Base-by-base conservation (phyloP, 2,113 vertebrate species). In the Centropus unirufus region DNA sequence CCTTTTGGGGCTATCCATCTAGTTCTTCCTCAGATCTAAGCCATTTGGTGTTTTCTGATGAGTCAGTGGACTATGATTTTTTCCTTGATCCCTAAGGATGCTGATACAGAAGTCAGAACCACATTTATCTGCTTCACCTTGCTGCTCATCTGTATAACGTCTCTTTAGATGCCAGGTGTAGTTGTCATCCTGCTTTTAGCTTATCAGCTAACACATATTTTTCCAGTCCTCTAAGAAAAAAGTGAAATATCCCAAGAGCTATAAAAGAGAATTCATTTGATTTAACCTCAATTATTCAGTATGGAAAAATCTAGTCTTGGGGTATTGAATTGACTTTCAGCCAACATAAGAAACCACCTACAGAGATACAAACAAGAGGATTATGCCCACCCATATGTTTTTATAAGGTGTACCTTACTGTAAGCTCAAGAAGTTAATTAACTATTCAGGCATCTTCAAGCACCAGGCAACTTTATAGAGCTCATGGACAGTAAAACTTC, bases 261-360 rank as follows among this genome's bases (percentile, higher is more conserved):
- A 17, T 73, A 84, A 89, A 61, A 39, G 19, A 87, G 9, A 11
- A n/a, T 24, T 26, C 5, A 58, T 34, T 84, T 75, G 54, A 82
- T 93, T 92, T 78, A 63, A 61, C 39, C 32, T 68, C 30, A 74
- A 9, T 85, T 95, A 78, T 92, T 95, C 76, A 82, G 10, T 47
- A 29, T 15, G 49, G 27, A 46, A 82, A 91, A 86, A 80, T 52
- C 34, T 90, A 57, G 79, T 84, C 52, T 78, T 81, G 14, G 57
- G 12, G 8, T 68, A 8, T 40, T 59, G 39, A 19, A 30, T 73
- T 76, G 79, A 49, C 63, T 93, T 95, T 83, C 40, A 92, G 57
- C n/a, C 54, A 92, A 34, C 16, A 17, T 49, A 26, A 80, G 58
- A 80, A 95, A 62, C 42, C 57, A 59, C 46, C 83, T 77, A 26